Conservation (phyloP, 2,888 invertebrate species). For the Thecocarcelia acutangulata region DNA sequence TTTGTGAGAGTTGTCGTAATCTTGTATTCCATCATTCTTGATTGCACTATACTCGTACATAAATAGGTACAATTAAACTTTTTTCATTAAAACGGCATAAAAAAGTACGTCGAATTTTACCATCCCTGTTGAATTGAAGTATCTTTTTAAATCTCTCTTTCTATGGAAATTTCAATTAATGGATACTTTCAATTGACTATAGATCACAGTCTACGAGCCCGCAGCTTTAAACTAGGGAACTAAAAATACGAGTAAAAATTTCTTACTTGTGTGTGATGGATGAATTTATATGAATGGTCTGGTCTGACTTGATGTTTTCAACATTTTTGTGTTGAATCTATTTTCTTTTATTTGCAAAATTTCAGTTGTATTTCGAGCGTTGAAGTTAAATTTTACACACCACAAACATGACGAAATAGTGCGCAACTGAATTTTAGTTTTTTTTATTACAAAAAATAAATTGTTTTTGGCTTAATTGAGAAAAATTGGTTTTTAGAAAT, state of each 20-base stretch:
- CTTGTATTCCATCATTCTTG: too few relatives aligned
- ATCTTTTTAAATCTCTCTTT: constrained; percentile 36
- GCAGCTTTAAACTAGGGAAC: constrained; percentile 38
- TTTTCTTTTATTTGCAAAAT: constrained; percentile 67
- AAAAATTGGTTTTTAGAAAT: constrained; percentile 43
- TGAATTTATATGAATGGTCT: constrained; percentile 34
- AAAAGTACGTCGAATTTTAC: neutral
- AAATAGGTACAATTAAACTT: too few relatives aligned
- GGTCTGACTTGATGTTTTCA: constrained; percentile 43
- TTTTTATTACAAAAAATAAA: constrained; percentile 26
- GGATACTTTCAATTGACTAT: constrained; percentile 55
- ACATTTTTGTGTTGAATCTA: constrained; percentile 59
- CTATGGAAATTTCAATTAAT: constrained; percentile 60
- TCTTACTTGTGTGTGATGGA: constrained; percentile 43
- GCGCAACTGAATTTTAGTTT: constrained; percentile 40
- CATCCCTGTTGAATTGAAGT: constrained; percentile 10
- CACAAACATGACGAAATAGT: constrained; percentile 45
- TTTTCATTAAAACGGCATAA: neutral
- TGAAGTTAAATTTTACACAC: constrained; percentile 59
- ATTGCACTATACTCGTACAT: too few relatives aligned
- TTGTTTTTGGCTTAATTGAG: constrained; percentile 41
- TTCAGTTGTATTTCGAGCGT: constrained; percentile 68
- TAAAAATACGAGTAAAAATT: constrained; percentile 30
- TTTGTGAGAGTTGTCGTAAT: too few relatives aligned
- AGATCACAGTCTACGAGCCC: constrained; percentile 33